Evolutionary conservation across 2,113 vertebrate genomes (phyloP).

Genomic region (Pionites leucogaster): DNA sequence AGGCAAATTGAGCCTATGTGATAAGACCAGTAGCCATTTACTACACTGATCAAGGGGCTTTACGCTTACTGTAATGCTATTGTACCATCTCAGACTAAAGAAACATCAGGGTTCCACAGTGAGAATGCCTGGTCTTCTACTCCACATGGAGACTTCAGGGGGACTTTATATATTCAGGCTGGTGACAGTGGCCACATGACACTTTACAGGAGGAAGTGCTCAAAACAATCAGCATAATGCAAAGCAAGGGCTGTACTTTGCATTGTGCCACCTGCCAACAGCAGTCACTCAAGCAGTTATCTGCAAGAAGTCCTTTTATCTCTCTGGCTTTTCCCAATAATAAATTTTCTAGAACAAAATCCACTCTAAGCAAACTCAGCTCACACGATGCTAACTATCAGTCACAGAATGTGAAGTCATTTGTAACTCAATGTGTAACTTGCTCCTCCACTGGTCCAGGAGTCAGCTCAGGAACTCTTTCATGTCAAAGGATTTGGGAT

Average conservation of each 20-base stretch:
- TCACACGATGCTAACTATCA: not conserved
- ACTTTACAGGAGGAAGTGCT: not conserved
- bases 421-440: not conserved
- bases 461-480: not conserved
- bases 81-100: not conserved
- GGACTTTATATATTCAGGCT: not conserved
- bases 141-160: not conserved
- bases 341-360: not conserved
- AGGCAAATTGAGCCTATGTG: accelerated
- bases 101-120: not conserved
- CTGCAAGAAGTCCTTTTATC: not conserved
- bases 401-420: not conserved
- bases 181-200: not conserved
- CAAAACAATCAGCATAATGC: not conserved
- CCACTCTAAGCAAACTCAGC: not conserved
- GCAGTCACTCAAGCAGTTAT: not conserved
- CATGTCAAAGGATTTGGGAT: not conserved
- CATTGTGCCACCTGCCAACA: not conserved
- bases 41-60: not conserved
- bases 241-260: not conserved
- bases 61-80: not conserved
- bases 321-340: not conserved
- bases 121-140: not conserved
- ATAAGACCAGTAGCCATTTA: not conserved
- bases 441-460: not conserved